These are phyloP conservation scores for Odontomyia ornata DNA, from an alignment of 2,888 invertebrate species.

Conservation along the genomic window DNA sequence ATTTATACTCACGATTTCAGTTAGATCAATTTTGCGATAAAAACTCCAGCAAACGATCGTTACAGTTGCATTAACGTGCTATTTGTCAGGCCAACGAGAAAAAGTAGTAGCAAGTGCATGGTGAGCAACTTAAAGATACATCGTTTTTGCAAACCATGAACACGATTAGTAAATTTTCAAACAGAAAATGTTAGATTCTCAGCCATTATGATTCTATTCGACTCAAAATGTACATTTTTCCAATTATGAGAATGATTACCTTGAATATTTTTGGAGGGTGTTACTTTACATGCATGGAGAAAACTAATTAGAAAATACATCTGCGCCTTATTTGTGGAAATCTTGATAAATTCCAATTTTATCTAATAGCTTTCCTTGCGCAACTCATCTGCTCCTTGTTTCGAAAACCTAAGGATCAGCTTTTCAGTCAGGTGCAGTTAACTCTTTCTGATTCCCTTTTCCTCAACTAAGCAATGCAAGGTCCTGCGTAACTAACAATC, in stretches of 20 bases:
- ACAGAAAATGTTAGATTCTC: no score
- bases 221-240: no score
- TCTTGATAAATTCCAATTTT: not conserved
- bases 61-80: slow-evolving; percentile 20
- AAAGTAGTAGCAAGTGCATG: not conserved
- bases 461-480: not conserved
- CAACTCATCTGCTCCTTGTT: slow-evolving; percentile 33
- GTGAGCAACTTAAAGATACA: not conserved
- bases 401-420: slow-evolving; percentile 5
- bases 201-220: no score
- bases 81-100: slow-evolving; percentile 18
- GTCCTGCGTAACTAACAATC: slow-evolving; percentile 39
- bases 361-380: slow-evolving; percentile 23
- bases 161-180: no score
- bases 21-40: slow-evolving; percentile 21
- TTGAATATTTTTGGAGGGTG: no score
- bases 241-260: no score
- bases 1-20: slow-evolving; percentile 39
- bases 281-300: no score
- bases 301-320: not conserved
- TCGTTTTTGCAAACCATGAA: not conserved
- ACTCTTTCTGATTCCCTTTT: slow-evolving; percentile 39
- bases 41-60: slow-evolving; percentile 7
- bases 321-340: not conserved
- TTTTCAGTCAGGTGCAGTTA: slow-evolving; percentile 47